Conservation (phyloP, 2,888 invertebrate genomes). For the Bedellia somnulentella region DNA sequence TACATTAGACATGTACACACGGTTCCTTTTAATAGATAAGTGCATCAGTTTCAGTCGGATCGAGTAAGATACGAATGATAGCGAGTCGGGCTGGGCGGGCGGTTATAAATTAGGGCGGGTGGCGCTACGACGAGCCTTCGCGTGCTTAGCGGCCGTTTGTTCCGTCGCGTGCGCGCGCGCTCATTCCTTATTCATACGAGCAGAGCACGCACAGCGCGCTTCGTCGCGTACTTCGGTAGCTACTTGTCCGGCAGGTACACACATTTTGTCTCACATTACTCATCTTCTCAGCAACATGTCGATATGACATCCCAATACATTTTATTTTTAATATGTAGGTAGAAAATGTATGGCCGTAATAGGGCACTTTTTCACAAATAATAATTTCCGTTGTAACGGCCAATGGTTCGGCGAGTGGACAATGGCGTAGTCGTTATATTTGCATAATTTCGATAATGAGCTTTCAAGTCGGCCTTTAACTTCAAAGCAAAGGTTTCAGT, state of each 20-base stretch:
- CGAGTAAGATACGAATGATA: conserved; percentile 23
- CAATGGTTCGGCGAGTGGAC: too few species aligned
- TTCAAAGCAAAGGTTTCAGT: conserved; percentile 54
- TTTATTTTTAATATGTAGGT: too few species aligned
- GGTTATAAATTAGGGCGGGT: conserved; percentile 36
- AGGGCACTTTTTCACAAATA: too few species aligned
- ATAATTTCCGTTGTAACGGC: too few species aligned
- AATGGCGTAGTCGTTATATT: too few species aligned
- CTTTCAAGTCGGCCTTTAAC: conserved; percentile 49
- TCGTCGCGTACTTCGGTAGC: conserved; percentile 3
- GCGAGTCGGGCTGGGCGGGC: conserved; percentile 25
- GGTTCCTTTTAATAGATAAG: too few species aligned
- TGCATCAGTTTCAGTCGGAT: too few species aligned
- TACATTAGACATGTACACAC: too few species aligned
- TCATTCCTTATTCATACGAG: conserved; percentile 56
- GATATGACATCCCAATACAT: too few species aligned
- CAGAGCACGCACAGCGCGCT: conserved; percentile 30
- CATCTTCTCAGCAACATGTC: conserved; percentile 12
- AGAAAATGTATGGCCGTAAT: too few species aligned
- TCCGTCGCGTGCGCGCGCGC: conserved; percentile 52
- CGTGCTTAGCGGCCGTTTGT: conserved; percentile 35
- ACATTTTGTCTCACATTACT: conserved; percentile 15
- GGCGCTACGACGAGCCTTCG: conserved; percentile 11
- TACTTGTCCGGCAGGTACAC: neutral
- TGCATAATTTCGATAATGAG: conserved; percentile 55